phyloP scores from a whole-genome alignment of 2,797 vertebrate genomes.

The Poeciliopsis turneri region DNA sequence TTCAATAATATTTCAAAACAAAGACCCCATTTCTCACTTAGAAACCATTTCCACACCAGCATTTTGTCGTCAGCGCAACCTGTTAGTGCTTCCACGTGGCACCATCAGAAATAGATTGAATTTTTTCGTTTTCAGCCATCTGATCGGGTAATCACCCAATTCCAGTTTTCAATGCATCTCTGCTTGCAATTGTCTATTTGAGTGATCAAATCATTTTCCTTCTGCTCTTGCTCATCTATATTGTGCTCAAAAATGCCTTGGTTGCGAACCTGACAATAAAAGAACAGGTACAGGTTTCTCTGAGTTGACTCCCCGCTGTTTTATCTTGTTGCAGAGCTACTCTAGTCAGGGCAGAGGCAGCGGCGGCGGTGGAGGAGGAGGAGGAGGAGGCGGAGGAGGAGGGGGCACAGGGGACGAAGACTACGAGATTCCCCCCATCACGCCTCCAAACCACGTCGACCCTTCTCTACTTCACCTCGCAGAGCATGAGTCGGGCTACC shows the following conservation, averaged over 20 bases:
- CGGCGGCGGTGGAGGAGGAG: conserved; percentile 80
- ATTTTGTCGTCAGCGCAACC: not conserved
- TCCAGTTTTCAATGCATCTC: not conserved
- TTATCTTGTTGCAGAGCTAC: conserved; percentile 66
- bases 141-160: not conserved
- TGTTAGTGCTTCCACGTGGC: not conserved
- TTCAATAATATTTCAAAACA: not conserved
- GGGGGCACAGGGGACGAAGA: conserved; percentile 91
- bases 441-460: conserved; percentile 95
- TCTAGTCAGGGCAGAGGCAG: conserved; percentile 78
- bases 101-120: not conserved
- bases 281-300: not conserved
- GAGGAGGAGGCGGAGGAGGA: conserved; percentile 86
- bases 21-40: not conserved
- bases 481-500: conserved; percentile 94
- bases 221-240: not conserved
- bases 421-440: conserved; percentile 99
- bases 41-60: not conserved
- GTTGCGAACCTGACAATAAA: not conserved
- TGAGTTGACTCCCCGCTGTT: not conserved
- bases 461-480: conserved; percentile 94
- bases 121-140: not conserved
- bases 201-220: not conserved
- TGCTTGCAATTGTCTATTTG: not conserved
- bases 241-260: not conserved